Conservation (phyloP, 2,888 invertebrate species). For the Pristionchus exspectatus region DNA sequence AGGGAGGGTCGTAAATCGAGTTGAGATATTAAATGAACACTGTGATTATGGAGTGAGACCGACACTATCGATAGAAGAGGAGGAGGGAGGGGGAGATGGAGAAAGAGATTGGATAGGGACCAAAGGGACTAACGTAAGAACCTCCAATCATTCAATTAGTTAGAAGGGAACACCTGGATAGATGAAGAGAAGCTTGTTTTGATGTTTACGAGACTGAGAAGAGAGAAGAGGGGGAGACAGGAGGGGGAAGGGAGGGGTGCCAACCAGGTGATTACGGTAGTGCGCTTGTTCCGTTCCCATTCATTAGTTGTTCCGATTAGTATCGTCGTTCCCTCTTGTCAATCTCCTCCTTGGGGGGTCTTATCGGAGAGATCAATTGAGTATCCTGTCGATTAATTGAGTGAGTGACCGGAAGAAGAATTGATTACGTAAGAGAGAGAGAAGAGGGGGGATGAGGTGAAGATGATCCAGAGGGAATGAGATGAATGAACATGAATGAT, state of each 20-base stretch:
- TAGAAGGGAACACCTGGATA: constrained; percentile 24
- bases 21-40: constrained; percentile 39
- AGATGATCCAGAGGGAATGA: not conserved
- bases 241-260: not conserved
- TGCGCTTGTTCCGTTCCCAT: constrained; percentile 27
- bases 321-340: constrained; percentile 30
- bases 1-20: constrained; percentile 31
- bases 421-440: not conserved
- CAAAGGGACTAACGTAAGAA: not conserved
- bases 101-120: not conserved
- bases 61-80: constrained; percentile 37
- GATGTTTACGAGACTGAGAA: constrained; percentile 17
- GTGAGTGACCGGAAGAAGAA: constrained; percentile 3
- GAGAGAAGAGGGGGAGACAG: not conserved
- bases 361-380: constrained; percentile 32
- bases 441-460: not conserved
- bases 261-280: constrained; percentile 23
- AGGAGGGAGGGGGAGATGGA: not conserved
- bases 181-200: constrained; percentile 21
- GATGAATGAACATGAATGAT: not conserved
- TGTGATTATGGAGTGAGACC: constrained; percentile 20
- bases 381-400: not conserved
- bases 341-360: constrained; percentile 16
- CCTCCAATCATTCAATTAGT: constrained; percentile 29
- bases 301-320: constrained; percentile 30